Percentiles rank a stretch among this genome's conserved stretches.
Evolutionary conservation across 53 echinoderm and acorn worm genomes (phyloP).

Genomic region (Temnopleurus reevesii): DNA sequence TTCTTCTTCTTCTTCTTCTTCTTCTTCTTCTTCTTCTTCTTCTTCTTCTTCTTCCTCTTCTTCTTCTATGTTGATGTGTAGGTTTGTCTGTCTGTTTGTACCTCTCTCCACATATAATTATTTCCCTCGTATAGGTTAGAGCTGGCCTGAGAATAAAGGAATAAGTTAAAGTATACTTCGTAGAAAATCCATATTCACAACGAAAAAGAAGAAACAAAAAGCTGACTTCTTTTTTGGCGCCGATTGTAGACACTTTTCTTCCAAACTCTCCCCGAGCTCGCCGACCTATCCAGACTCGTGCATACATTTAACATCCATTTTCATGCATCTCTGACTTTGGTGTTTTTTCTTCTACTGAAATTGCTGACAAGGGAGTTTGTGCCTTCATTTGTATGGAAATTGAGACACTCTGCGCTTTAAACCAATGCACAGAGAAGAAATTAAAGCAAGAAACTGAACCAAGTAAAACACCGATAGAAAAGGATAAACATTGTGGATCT

Average conservation of each 20-base stretch:
- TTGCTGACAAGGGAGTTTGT: neutral
- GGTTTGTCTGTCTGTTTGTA: too few species aligned
- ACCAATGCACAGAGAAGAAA: neutral
- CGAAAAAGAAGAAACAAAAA: neutral
- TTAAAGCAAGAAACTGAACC: neutral
- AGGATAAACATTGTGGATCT: neutral
- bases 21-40: neutral
- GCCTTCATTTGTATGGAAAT: constrained; percentile 56
- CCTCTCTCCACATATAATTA: too few species aligned
- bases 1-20: neutral
- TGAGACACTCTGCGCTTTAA: constrained; percentile 40
- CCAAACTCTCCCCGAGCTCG: neutral
- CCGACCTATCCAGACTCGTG: neutral
- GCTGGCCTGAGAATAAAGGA: too few species aligned
- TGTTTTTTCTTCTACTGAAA: constrained; percentile 34
- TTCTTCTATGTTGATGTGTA: too few species aligned
- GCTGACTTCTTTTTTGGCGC: neutral
- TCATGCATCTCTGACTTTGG: constrained; percentile 45
- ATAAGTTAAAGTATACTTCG: too few species aligned
- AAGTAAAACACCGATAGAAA: neutral
- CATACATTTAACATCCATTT: constrained; percentile 51
- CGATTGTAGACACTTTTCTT: neutral
- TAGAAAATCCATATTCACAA: too few species aligned
- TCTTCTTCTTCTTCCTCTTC: constrained; percentile 8
- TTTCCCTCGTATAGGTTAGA: too few species aligned